phyloP scores from a whole-genome alignment of 2,113 vertebrate species.

The Eudorcas thomsonii region DNA sequence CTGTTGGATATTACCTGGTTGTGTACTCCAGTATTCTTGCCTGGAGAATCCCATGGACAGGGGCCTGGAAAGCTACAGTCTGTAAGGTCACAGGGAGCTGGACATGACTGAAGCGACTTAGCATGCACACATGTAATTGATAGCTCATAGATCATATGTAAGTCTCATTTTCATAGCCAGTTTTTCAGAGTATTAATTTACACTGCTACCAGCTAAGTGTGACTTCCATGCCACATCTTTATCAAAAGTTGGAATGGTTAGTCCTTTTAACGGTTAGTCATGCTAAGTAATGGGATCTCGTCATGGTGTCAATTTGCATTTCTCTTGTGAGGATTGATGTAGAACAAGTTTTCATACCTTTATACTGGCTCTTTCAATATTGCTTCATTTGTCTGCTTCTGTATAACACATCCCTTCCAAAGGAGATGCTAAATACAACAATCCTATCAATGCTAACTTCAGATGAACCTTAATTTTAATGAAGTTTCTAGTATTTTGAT shows the following conservation, averaged over 20 bases:
- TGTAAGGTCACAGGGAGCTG: not conserved
- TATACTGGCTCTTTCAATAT: not conserved
- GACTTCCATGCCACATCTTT: not conserved
- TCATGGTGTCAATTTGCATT: not conserved
- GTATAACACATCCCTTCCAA: not conserved
- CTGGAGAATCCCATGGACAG: not conserved
- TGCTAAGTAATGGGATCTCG: not conserved
- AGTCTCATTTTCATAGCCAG: not conserved
- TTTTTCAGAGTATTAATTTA: not conserved
- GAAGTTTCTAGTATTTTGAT: not conserved
- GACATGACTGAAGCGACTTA: not conserved
- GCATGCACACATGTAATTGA: not conserved
- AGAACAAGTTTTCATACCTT: not conserved
- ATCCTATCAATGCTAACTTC: not conserved
- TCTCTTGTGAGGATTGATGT: not conserved
- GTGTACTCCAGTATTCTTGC: not conserved
- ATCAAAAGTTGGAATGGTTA: not conserved
- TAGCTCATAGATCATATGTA: not conserved
- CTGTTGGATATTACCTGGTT: not conserved
- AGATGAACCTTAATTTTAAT: not conserved
- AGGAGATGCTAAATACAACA: not conserved
- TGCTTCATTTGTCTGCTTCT: not conserved
- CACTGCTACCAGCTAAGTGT: not conserved
- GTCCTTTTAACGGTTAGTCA: not conserved
- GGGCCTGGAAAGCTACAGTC: not conserved